These are phyloP conservation scores for Caenorhabditis angaria DNA, from an alignment of 2,888 invertebrate species.

Conservation along the genomic window DNA sequence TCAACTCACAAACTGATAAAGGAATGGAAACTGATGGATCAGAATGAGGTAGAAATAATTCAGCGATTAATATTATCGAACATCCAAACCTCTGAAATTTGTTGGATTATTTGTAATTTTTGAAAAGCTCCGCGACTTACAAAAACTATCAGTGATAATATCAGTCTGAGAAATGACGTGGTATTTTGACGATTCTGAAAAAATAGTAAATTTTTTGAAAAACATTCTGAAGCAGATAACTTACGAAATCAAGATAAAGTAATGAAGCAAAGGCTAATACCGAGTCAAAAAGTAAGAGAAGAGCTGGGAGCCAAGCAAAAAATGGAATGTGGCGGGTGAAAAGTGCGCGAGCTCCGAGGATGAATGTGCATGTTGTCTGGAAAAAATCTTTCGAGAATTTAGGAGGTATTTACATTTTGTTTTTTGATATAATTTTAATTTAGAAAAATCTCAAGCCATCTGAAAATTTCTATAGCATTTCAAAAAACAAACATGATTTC, in stretches of 20 bases:
- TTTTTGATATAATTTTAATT: not conserved
- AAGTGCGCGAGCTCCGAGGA: slow-evolving; percentile 33
- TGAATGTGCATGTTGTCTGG: slow-evolving; percentile 28
- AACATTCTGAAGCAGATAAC: slow-evolving; percentile 7
- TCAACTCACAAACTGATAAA: slow-evolving; percentile 19
- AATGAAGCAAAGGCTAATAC: slow-evolving; percentile 37
- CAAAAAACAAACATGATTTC: not conserved
- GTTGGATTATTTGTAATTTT: not conserved
- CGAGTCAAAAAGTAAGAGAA: slow-evolving; percentile 38
- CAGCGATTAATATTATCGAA: slow-evolving; percentile 22
- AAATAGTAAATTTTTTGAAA: not conserved
- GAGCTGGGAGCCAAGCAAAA: slow-evolving; percentile 42
- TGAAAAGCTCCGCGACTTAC: slow-evolving; percentile 10
- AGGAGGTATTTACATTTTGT: not conserved
- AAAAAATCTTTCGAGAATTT: not conserved
- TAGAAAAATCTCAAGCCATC: not conserved
- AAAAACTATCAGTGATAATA: slow-evolving; percentile 23
- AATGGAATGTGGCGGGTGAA: slow-evolving; percentile 34
- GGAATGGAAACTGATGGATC: slow-evolving; percentile 38
- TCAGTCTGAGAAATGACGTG: slow-evolving; percentile 21
- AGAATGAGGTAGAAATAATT: slow-evolving; percentile 36
- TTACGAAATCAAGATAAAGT: slow-evolving; percentile 39
- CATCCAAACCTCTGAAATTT: slow-evolving; percentile 32
- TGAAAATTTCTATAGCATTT: not conserved
- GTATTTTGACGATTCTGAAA: slow-evolving; percentile 29